phyloP scores from a whole-genome alignment of 2,113 vertebrate species.

The Microtus pennsylvanicus region DNA sequence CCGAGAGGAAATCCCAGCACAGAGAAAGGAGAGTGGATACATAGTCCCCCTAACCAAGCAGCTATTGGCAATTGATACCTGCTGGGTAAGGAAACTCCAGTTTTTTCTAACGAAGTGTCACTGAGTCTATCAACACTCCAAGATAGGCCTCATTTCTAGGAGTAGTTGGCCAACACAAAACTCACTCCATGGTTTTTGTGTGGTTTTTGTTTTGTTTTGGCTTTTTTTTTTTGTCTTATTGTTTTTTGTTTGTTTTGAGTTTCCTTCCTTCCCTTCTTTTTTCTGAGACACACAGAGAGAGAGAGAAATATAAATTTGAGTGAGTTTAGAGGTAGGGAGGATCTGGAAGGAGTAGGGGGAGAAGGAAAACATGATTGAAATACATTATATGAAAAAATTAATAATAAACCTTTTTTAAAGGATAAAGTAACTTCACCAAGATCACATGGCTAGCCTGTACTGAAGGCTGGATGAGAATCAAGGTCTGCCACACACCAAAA shows the following conservation, averaged over 20 bases:
- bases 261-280: background rate
- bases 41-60: background rate
- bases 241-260: background rate
- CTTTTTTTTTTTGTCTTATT: background rate
- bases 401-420: background rate
- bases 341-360: background rate
- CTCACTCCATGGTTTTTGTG: background rate
- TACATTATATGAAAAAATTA: background rate
- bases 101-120: background rate
- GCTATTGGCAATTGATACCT: background rate
- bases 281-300: background rate
- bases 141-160: background rate
- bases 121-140: background rate
- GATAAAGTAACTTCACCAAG: background rate
- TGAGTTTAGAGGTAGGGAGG: background rate
- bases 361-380: background rate
- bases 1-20: background rate
- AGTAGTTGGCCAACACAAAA: background rate
- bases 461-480: background rate
- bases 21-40: background rate
- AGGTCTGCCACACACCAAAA: background rate
- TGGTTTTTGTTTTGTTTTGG: background rate
- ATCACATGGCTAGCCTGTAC: background rate
- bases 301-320: background rate
- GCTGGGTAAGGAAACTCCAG: background rate